phyloP scores from a whole-genome alignment of 2,113 vertebrate genomes.

The Pithys albifrons region DNA sequence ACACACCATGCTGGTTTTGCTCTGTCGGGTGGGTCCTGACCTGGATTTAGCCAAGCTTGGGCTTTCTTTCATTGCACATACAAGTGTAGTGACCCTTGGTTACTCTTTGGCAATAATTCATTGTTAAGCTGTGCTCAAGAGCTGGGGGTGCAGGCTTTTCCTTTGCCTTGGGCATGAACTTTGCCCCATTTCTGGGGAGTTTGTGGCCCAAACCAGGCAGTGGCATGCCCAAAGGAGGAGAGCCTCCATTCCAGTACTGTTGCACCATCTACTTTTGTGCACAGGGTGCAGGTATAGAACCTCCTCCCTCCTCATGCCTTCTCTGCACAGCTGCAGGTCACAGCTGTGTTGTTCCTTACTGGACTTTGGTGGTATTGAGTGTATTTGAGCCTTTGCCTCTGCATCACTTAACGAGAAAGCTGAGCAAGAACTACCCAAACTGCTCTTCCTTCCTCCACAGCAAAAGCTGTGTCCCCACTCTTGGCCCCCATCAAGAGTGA shows the following conservation, averaged over 20 bases:
- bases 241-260: not conserved
- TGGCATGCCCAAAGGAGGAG: not conserved
- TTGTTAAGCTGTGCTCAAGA: not conserved
- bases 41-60: not conserved
- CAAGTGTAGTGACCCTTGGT: not conserved
- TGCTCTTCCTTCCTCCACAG: not conserved
- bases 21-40: not conserved
- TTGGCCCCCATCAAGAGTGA: not conserved
- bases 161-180: not conserved
- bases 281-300: not conserved
- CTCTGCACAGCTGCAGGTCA: not conserved
- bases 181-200: not conserved
- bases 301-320: not conserved
- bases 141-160: not conserved
- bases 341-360: not conserved
- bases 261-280: accelerated
- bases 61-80: too few relatives aligned
- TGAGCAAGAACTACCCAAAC: not conserved
- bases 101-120: not conserved
- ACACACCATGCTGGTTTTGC: accelerated
- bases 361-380: accelerated
- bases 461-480: accelerated
- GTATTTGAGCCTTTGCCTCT: not conserved
- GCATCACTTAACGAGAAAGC: not conserved
- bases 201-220: not conserved